These are phyloP conservation scores for Neogobius melanostomus DNA, from an alignment of 2,113 vertebrate species.

Conservation along the genomic window DNA sequence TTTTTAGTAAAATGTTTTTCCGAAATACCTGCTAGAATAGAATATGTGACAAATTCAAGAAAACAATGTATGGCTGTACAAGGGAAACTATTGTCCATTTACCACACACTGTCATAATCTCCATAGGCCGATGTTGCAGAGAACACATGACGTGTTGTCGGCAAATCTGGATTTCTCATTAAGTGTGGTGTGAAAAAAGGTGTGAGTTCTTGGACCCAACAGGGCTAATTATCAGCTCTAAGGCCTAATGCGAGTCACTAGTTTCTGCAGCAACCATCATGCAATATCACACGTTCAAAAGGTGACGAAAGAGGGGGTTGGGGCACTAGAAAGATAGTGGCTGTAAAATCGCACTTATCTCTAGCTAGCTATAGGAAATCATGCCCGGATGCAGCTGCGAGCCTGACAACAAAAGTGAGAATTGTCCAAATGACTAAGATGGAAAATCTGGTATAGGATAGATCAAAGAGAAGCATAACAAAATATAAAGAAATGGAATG, in stretches of 20 bases:
- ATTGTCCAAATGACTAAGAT: not conserved
- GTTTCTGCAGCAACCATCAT: conserved; percentile 65
- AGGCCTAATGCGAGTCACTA: conserved; percentile 56
- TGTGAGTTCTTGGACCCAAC: conserved; percentile 64
- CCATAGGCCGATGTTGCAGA: conserved; percentile 23
- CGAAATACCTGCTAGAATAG: too few species aligned
- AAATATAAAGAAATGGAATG: not conserved
- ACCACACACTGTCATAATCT: conserved; percentile 22
- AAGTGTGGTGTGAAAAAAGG: conserved; percentile 63
- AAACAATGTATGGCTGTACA: too few species aligned
- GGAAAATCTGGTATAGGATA: not conserved
- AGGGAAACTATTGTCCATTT: too few species aligned
- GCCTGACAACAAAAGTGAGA: not conserved
- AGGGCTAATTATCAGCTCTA: conserved; percentile 72
- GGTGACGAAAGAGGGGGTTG: conserved; percentile 28
- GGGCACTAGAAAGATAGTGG: conserved; percentile 15
- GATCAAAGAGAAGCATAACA: not conserved
- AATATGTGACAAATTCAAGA: too few species aligned
- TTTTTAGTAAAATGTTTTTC: too few species aligned
- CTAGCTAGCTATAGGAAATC: not conserved
- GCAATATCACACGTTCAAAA: conserved; percentile 69
- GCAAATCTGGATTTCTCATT: conserved; percentile 56
- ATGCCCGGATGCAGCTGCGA: not conserved
- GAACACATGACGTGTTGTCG: conserved; percentile 24
- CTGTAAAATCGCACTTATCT: conserved; percentile 3